phyloP scores from a whole-genome alignment of 2,113 vertebrate genomes.

The human region GRCh38 chr5:155185001-155185500 shows the following conservation, averaged over 20 bases:
- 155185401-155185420: conserved; percentile 71
- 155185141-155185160: not conserved
- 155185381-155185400: conserved; percentile 50
- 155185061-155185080: not conserved
- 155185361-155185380: not conserved
- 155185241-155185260: not conserved
- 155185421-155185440: not conserved
- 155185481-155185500: conserved; percentile 65
- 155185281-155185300: not conserved
- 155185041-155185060: not conserved
- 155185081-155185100: not conserved
- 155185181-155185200: not conserved
- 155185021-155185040: not conserved
- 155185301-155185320: not conserved
- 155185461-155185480: conserved; percentile 41
- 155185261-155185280: not conserved
- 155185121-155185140: not conserved
- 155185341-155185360: not conserved
- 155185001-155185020: not conserved
- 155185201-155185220: not conserved
- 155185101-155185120: not conserved
- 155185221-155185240: conserved; percentile 2
- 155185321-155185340: not conserved
- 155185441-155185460: conserved; percentile 31
- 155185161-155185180: not conserved